Conservation (phyloP, 2,888 invertebrate genomes). For the Craniophora ligustri region DNA sequence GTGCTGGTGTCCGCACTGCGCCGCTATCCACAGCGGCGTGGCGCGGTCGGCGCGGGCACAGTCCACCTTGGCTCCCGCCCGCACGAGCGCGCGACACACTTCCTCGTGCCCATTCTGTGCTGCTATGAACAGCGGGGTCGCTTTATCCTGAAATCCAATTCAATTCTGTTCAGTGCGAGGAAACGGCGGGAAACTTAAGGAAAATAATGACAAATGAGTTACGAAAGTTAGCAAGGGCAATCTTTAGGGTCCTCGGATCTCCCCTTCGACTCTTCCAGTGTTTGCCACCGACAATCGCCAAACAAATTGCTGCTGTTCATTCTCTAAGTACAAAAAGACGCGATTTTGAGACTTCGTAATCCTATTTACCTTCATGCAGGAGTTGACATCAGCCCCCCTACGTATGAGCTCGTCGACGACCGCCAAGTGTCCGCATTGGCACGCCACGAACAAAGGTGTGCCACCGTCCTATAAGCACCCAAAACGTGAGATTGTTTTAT, state of each 20-base stretch:
- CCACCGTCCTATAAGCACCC: slow-evolving; percentile 95
- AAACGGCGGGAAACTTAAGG: too few relatives aligned
- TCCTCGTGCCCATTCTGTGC: slow-evolving; percentile 97
- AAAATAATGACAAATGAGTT: too few relatives aligned
- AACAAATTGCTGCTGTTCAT: too few relatives aligned
- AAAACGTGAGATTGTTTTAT: too few relatives aligned
- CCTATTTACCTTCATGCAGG: slow-evolving; percentile 93
- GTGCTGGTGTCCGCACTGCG: slow-evolving; percentile 97
- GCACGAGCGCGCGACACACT: slow-evolving; percentile 92
- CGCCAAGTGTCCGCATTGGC: slow-evolving; percentile 96
- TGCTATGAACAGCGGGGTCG: slow-evolving; percentile 97
- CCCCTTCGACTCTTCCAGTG: too few relatives aligned
- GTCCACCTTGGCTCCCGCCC: slow-evolving; percentile 92
- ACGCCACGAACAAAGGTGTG: slow-evolving; percentile 96
- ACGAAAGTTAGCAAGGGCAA: too few relatives aligned
- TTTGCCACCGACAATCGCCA: too few relatives aligned
- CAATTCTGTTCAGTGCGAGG: too few relatives aligned
- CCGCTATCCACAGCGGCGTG: slow-evolving; percentile 97
- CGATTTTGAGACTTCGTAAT: too few relatives aligned
- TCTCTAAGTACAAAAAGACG: too few relatives aligned
- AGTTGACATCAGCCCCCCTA: slow-evolving; percentile 94
- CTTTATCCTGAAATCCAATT: slow-evolving; percentile 91
- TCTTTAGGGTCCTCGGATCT: too few relatives aligned
- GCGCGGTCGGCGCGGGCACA: slow-evolving; percentile 94
- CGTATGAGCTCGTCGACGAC: slow-evolving; percentile 95